These are phyloP conservation scores for Origma solitaria DNA, from an alignment of 2,113 vertebrate species.

Conservation along the genomic window DNA sequence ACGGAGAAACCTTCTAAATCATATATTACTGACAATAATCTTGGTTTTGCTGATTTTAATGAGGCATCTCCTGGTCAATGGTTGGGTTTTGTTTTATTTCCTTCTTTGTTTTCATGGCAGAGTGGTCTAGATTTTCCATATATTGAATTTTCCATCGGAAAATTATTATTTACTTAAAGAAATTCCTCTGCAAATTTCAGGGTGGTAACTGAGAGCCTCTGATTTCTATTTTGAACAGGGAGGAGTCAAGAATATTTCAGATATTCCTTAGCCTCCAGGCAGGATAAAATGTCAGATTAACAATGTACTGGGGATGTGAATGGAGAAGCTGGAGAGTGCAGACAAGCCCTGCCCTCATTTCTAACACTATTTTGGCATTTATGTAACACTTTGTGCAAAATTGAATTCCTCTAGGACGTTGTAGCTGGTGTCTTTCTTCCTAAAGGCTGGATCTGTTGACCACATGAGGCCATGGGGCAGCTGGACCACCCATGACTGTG, in stretches of 20 bases:
- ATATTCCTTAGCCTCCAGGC: neutral
- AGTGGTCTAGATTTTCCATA: neutral
- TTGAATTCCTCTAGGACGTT: neutral
- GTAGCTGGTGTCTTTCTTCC: neutral
- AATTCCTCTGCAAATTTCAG: neutral
- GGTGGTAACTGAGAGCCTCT: neutral
- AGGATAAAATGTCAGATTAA: neutral
- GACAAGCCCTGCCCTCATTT: neutral
- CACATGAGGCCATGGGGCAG: neutral
- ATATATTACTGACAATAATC: neutral
- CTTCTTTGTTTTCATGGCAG: neutral
- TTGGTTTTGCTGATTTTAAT: neutral
- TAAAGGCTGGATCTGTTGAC: neutral
- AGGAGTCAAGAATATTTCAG: constrained; percentile 24
- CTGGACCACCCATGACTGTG: neutral
- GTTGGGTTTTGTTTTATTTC: neutral
- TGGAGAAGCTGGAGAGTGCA: neutral
- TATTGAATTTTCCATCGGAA: neutral
- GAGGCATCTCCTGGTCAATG: neutral
- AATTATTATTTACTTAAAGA: neutral
- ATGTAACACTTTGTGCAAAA: neutral
- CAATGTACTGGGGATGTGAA: neutral
- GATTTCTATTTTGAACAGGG: constrained; percentile 9
- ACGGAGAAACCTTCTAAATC: neutral
- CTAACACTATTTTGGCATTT: neutral